Conservation (phyloP, 2,888 invertebrate genomes). For the Oxyteleia sp. region DNA sequence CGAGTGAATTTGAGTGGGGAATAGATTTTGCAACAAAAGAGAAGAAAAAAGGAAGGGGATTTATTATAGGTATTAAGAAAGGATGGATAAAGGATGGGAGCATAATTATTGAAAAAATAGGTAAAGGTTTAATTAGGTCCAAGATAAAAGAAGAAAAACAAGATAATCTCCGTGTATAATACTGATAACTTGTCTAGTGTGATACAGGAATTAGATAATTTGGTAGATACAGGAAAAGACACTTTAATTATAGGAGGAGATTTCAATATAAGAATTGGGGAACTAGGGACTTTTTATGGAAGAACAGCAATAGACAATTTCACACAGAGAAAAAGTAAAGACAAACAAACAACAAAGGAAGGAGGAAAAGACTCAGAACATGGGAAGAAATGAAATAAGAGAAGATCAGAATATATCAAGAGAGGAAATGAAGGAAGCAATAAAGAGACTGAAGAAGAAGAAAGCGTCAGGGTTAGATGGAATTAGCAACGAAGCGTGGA, state of each 20-base stretch:
- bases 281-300: not conserved
- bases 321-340: slow-evolving; percentile 4
- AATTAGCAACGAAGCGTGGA: not conserved
- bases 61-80: slow-evolving; percentile 20
- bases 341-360: too few relatives aligned
- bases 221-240: not conserved
- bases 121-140: not conserved
- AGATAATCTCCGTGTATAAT: slow-evolving; percentile 39
- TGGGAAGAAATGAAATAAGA: not conserved
- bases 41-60: slow-evolving; percentile 23
- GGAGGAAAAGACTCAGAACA: too few relatives aligned
- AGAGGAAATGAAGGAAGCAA: not conserved
- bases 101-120: not conserved
- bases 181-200: slow-evolving; percentile 19
- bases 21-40: slow-evolving; percentile 22
- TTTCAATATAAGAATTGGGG: slow-evolving; percentile 17
- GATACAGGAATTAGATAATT: not conserved
- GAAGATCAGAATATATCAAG: not conserved
- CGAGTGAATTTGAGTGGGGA: slow-evolving; percentile 53
- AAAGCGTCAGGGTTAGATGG: slow-evolving; percentile 58
- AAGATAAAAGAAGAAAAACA: slow-evolving; percentile 16
- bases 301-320: too few relatives aligned
- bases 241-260: slow-evolving; percentile 17
- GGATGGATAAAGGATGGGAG: slow-evolving; percentile 10
- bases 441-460: slow-evolving; percentile 34